These are phyloP conservation scores for Xenus cinereus DNA, from an alignment of 2,113 vertebrate species.

Conservation along the genomic window DNA sequence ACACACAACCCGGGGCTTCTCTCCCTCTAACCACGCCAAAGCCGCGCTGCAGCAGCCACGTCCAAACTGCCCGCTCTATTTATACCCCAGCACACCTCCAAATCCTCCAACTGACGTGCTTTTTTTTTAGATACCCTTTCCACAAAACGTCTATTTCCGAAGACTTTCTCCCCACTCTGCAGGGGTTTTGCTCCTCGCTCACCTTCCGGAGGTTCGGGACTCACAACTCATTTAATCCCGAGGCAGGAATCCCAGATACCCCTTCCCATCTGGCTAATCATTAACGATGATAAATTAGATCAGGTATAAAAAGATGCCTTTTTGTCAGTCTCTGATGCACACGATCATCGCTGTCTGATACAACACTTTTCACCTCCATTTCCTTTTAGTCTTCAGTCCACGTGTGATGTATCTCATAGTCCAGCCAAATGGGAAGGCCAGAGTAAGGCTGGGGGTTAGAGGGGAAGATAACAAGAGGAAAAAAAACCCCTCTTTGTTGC, in stretches of 20 bases:
- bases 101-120: background rate
- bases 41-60: background rate
- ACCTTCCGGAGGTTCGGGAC: background rate
- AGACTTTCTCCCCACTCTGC: background rate
- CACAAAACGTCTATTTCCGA: background rate
- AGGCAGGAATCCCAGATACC: background rate
- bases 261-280: background rate
- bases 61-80: fast-evolving
- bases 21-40: fast-evolving
- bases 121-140: background rate
- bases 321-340: fast-evolving
- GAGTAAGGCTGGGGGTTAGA: background rate
- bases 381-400: background rate
- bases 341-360: background rate
- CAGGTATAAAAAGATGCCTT: background rate
- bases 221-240: background rate
- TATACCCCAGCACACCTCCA: background rate
- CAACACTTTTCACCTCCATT: background rate
- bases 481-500: background rate
- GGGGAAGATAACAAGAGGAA: background rate
- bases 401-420: fast-evolving
- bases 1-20: background rate
- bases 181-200: background rate
- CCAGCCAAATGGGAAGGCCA: fast-evolving
- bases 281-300: background rate